A percentile compares a stretch with the other conserved stretches of the same genome.
phyloP scores from a whole-genome alignment of 2,113 vertebrate genomes.

The Pomatorhinus ruficollis region DNA sequence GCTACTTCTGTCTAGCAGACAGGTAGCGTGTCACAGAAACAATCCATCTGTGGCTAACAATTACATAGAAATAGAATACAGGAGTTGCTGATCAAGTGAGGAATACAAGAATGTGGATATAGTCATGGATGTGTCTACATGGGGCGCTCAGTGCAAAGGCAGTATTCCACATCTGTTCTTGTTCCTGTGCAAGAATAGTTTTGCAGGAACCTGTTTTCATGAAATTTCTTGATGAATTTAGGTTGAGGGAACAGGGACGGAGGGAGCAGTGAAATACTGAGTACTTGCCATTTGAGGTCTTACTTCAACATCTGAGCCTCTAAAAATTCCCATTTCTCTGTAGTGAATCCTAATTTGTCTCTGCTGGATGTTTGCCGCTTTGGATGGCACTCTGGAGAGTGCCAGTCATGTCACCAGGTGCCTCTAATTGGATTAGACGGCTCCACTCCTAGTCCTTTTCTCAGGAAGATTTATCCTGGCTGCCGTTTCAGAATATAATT shows the following conservation, averaged over 20 bases:
- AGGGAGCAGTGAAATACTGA: background rate
- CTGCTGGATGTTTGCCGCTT: background rate
- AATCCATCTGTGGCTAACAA: background rate
- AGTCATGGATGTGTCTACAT: background rate
- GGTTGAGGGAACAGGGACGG: background rate
- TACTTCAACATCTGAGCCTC: background rate
- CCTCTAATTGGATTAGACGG: background rate
- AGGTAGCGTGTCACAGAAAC: background rate
- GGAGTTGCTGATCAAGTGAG: background rate
- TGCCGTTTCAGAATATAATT: slow-evolving; percentile 11
- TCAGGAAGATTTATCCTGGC: background rate
- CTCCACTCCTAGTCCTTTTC: background rate
- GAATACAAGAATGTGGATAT: background rate
- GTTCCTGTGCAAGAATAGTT: background rate
- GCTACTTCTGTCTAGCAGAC: background rate
- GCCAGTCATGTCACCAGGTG: background rate
- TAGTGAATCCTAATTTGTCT: background rate
- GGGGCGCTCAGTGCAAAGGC: background rate
- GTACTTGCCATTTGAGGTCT: background rate
- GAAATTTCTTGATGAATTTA: background rate
- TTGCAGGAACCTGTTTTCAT: background rate
- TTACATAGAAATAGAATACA: no score
- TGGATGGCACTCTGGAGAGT: background rate
- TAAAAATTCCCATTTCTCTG: background rate
- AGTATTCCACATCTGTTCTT: background rate